Conservation (phyloP, 2,797 vertebrate species). For the Takifugu rubripes region DNA sequence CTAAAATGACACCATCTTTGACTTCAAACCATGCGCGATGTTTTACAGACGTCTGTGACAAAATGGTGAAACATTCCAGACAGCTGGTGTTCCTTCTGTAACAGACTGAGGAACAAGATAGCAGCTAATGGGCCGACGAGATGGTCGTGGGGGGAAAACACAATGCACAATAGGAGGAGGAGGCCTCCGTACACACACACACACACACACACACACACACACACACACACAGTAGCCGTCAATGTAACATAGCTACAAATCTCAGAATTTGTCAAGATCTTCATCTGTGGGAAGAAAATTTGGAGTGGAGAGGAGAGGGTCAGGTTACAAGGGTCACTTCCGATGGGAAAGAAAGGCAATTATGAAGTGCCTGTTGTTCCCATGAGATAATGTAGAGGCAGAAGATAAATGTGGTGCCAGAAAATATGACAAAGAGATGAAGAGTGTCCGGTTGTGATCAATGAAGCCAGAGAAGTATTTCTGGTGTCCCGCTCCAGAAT, state of each 20-base stretch:
- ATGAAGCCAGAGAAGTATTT: slow-evolving; percentile 21
- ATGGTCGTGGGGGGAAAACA: background rate
- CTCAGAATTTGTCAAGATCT: slow-evolving; percentile 50
- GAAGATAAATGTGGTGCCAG: slow-evolving; percentile 52
- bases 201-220: slow-evolving; percentile 14
- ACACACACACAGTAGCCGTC: slow-evolving; percentile 14
- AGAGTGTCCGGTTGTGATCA: slow-evolving; percentile 20
- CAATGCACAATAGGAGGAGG: slow-evolving; percentile 9
- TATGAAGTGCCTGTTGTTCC: slow-evolving; percentile 39
- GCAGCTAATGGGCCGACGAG: too few relatives aligned
- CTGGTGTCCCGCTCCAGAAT: slow-evolving; percentile 23
- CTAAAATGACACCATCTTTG: too few relatives aligned
- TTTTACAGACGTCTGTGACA: too few relatives aligned
- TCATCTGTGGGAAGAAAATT: slow-evolving; percentile 51
- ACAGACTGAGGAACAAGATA: background rate
- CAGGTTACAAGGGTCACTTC: slow-evolving; percentile 51
- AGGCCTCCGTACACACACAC: slow-evolving; percentile 8
- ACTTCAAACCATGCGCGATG: too few relatives aligned
- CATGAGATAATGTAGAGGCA: slow-evolving; percentile 23
- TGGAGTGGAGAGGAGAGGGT: slow-evolving; percentile 49
- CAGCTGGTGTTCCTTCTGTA: too few relatives aligned
- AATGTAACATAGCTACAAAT: slow-evolving; percentile 46
- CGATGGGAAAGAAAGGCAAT: slow-evolving; percentile 39
- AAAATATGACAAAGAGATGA: slow-evolving; percentile 37
- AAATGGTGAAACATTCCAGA: too few relatives aligned